A percentile compares a stretch with the other conserved stretches of the same genome.
Evolutionary conservation across 2,797 vertebrate species (phyloP).

Genomic region (Cottoperca gobio): DNA sequence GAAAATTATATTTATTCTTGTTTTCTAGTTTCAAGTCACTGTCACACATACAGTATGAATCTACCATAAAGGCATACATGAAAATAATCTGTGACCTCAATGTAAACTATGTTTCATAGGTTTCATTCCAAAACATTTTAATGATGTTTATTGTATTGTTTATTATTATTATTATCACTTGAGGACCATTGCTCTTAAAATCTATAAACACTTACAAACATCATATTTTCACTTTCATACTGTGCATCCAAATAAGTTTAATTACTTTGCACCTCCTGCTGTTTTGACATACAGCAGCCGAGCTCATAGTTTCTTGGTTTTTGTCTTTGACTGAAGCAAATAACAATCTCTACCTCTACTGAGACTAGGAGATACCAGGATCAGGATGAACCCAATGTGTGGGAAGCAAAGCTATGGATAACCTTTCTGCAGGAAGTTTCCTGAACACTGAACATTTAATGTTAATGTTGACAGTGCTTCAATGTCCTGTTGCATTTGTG

Average conservation of each 20-base stretch:
- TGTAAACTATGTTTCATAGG: not conserved
- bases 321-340: constrained; percentile 13
- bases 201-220: not conserved
- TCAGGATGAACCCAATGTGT: constrained; percentile 48
- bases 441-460: constrained; percentile 34
- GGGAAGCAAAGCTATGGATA: constrained; percentile 45
- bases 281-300: constrained; percentile 8
- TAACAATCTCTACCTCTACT: constrained; percentile 6
- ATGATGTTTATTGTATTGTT: not conserved
- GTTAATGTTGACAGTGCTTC: constrained; percentile 16
- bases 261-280: constrained; percentile 12
- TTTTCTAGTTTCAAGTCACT: not conserved
- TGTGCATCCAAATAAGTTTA: constrained; percentile 8
- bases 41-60: not conserved
- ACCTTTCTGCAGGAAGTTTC: constrained; percentile 57
- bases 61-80: too few species aligned
- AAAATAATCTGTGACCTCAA: too few species aligned
- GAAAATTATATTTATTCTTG: not conserved
- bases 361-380: constrained; percentile 22
- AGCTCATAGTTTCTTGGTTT: constrained; percentile 9
- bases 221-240: not conserved
- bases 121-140: not conserved
- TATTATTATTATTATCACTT: not conserved
- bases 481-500: constrained; percentile 8
- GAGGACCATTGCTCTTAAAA: not conserved